Conservation (phyloP, 2,888 invertebrate species). For the Villa cingulata region DNA sequence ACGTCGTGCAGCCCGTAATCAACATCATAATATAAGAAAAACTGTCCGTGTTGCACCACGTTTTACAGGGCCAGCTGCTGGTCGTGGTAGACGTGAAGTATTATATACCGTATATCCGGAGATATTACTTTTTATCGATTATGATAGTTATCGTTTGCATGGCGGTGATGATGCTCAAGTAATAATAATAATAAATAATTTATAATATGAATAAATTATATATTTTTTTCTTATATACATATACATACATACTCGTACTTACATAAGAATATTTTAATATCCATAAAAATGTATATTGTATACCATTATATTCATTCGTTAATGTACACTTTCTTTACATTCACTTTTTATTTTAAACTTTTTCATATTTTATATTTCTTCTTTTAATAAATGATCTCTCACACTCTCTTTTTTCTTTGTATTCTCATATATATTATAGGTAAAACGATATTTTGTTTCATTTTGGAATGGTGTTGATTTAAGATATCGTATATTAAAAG, state of each 20-base stretch:
- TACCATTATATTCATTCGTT: too few relatives aligned
- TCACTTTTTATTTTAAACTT: too few relatives aligned
- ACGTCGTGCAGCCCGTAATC: neutral
- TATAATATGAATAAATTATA: too few relatives aligned
- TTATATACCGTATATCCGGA: conserved; percentile 90
- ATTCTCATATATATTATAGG: conserved; percentile 39
- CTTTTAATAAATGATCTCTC: too few relatives aligned
- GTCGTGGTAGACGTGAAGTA: conserved; percentile 59
- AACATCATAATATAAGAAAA: neutral
- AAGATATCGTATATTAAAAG: conserved; percentile 79
- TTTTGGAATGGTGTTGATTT: conserved; percentile 95
- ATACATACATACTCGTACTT: too few relatives aligned
- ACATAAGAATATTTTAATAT: too few relatives aligned
- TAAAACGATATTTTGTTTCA: conserved; percentile 85
- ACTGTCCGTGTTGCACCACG: neutral
- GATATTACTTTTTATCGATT: conserved; percentile 89
- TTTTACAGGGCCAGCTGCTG: conserved; percentile 22
- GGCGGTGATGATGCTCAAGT: conserved; percentile 49
- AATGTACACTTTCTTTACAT: too few relatives aligned
- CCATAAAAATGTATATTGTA: too few relatives aligned
- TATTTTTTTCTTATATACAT: too few relatives aligned
- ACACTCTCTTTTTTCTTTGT: too few relatives aligned
- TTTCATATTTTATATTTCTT: neutral
- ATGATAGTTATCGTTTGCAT: conserved; percentile 71
- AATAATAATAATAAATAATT: conserved; percentile 16